phyloP scores from a whole-genome alignment of 2,888 invertebrate genomes.

The Drosophila gaucha region DNA sequence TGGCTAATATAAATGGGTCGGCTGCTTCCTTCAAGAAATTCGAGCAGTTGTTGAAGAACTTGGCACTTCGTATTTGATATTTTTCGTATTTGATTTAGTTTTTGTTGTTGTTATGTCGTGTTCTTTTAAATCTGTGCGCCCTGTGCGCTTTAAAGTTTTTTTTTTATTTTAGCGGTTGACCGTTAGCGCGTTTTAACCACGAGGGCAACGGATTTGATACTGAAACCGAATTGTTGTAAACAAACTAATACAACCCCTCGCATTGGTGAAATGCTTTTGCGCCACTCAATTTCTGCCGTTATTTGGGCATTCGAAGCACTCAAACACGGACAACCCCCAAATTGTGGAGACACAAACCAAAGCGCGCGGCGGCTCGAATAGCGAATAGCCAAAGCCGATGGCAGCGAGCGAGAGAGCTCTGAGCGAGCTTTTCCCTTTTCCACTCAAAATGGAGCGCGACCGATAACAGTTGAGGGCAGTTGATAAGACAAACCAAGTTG shows the following conservation, averaged over 20 bases:
- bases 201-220: constrained; percentile 76
- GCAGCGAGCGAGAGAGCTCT: constrained; percentile 17
- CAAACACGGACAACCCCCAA: constrained; percentile 71
- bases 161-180: constrained; percentile 36
- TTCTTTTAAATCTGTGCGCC: constrained; percentile 46
- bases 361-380: constrained; percentile 47
- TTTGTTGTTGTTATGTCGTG: constrained; percentile 13
- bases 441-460: constrained; percentile 46
- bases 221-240: constrained; percentile 77
- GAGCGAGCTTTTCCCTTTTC: constrained; percentile 62
- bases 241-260: constrained; percentile 82
- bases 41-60: constrained; percentile 11
- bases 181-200: constrained; percentile 65
- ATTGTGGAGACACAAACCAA: constrained; percentile 34
- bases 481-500: constrained; percentile 54
- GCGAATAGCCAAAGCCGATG: constrained; percentile 20
- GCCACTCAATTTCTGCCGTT: constrained; percentile 63
- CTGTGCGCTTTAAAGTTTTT: constrained; percentile 14
- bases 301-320: constrained; percentile 68
- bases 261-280: constrained; percentile 58
- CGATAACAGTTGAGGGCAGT: constrained; percentile 59
- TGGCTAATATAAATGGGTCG: constrained; percentile 61
- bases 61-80: constrained; percentile 17
- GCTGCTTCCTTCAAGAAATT: constrained; percentile 26
- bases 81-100: constrained; percentile 3